Percentiles rank a stretch among this genome's conserved stretches.
These are phyloP conservation scores for Gobiocypris rarus DNA, from an alignment of 2,113 vertebrate genomes.

Conservation along the genomic window DNA sequence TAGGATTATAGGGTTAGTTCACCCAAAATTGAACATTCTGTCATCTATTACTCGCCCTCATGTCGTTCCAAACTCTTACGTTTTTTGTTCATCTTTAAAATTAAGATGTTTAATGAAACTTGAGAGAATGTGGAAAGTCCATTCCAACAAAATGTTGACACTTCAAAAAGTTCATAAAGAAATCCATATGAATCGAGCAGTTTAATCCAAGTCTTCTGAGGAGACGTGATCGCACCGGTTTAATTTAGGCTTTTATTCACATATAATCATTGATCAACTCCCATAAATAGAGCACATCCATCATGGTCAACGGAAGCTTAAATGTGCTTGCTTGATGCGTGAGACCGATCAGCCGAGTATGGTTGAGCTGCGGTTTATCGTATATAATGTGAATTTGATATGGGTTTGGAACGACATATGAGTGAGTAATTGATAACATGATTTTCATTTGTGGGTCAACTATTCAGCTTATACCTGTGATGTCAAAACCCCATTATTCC, in stretches of 20 bases:
- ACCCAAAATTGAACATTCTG: not conserved
- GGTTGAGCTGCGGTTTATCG: not conserved
- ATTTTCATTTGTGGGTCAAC: not conserved
- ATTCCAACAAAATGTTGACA: not conserved
- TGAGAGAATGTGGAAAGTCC: not conserved
- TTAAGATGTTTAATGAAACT: not conserved
- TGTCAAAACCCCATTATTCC: not conserved
- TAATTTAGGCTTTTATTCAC: not conserved
- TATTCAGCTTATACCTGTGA: not conserved
- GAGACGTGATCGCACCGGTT: not conserved
- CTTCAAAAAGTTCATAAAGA: not conserved
- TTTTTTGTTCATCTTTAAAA: not conserved
- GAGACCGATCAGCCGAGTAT: no score
- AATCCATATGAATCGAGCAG: not conserved
- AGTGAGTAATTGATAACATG: not conserved
- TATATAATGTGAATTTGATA: not conserved
- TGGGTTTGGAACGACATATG: not conserved
- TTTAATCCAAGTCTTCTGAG: not conserved
- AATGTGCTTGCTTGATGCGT: not conserved
- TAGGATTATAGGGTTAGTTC: not conserved
- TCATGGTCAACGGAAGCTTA: not conserved
- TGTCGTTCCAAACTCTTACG: not conserved
- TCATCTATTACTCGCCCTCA: not conserved
- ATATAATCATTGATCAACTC: not conserved
- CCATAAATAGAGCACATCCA: not conserved